phyloP scores from a whole-genome alignment of 92 coral and sea anemone genomes.

The Desmophyllum pertusum region DNA sequence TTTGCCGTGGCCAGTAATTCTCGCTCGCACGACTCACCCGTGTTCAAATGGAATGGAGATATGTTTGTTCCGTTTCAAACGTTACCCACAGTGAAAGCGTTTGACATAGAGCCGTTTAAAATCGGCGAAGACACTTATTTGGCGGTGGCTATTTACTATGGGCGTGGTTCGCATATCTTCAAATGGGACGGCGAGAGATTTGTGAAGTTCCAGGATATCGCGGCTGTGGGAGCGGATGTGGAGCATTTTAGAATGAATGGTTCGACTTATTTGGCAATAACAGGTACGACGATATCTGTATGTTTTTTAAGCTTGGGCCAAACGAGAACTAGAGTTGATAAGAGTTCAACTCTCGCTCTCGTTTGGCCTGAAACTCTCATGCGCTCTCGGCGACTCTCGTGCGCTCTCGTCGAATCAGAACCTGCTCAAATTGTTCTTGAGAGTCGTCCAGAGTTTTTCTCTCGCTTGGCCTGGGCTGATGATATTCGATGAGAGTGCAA shows the following conservation, averaged over 20 bases:
- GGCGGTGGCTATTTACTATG: slow-evolving; percentile 80
- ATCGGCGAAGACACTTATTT: slow-evolving; percentile 74
- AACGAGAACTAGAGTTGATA: too few relatives aligned
- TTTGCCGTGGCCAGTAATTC: slow-evolving; percentile 88
- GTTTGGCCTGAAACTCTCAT: too few relatives aligned
- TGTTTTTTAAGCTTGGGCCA: too few relatives aligned
- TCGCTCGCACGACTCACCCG: slow-evolving; percentile 69
- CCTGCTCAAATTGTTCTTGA: too few relatives aligned
- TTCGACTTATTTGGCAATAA: slow-evolving; percentile 70
- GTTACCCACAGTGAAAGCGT: slow-evolving; percentile 70
- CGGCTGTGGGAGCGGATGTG: slow-evolving; percentile 85
- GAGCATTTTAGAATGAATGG: slow-evolving; percentile 80
- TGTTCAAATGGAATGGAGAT: slow-evolving; percentile 81
- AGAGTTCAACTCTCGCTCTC: too few relatives aligned
- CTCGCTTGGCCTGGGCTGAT: too few relatives aligned
- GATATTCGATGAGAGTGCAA: too few relatives aligned
- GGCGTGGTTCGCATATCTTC: slow-evolving; percentile 76
- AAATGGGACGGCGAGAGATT: slow-evolving; percentile 89
- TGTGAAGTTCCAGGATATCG: slow-evolving; percentile 75
- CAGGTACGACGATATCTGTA: slow-evolving; percentile 56
- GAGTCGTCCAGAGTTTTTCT: too few relatives aligned
- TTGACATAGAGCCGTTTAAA: slow-evolving; percentile 83
- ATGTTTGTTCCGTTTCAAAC: slow-evolving; percentile 74
- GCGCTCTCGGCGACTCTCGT: too few relatives aligned
- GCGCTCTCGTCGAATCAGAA: too few relatives aligned